Base-by-base conservation (phyloP, 2,888 invertebrate species). In the Macaria notata region DNA sequence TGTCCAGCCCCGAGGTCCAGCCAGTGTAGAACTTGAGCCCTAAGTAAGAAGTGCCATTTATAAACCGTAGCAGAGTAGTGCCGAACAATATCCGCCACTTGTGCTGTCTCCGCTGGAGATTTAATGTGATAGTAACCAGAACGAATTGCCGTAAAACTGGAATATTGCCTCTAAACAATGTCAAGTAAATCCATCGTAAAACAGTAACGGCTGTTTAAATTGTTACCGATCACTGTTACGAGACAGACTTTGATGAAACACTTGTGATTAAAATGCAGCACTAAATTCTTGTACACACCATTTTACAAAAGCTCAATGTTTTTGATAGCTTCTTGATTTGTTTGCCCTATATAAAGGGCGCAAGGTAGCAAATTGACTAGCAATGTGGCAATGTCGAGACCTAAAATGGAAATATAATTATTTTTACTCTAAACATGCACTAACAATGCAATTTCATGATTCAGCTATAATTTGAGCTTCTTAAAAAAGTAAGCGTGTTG, bases 101-200 rank as follows among this genome's bases (percentile, higher is more conserved):
- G 70, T 69, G 58, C 65, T 68, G 59, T 61, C 71, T 68, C 64
- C 64, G 66, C 75, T 73, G 69, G 70, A 71, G 75, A 78, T 79
- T 80, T 79, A 76, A 83, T 76, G 68, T 68, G 67, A 71, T 70
- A 76, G 69, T 75, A 76, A 80, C 77, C 74, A 77, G 78, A 77
- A 78, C 73, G 73, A 79, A 75, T 72, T 66, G 74, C 76, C 64
- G 79, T 86, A 84, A 86, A 85, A 84, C 72, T 65, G 73, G 74
- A 75, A 79, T 76, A 79, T 77, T 77, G 76, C 78, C 73, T 79
- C 78, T 76, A 81, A 81, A 86, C 82, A 86, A 83, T 84, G 82
- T 84, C 78, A 79, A 79, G 77, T 77, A 80, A 84, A 79, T 82
- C 75, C 78, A 79, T 83, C 79, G 81, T 83, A 75, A 86, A 83